phyloP scores from a whole-genome alignment of 2,888 invertebrate genomes.

The Dione vanillae region DNA sequence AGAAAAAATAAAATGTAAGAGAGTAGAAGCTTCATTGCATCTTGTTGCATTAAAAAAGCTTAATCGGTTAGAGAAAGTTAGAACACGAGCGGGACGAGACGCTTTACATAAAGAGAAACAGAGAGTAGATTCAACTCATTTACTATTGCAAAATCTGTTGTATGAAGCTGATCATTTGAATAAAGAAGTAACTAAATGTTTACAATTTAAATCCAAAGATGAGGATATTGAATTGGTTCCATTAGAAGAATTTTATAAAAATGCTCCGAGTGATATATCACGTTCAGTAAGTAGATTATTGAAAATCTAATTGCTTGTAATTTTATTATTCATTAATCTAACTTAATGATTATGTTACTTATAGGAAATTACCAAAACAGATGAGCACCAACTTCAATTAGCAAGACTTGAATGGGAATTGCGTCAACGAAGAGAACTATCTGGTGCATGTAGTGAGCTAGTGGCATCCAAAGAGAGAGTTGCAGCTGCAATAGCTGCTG shows the following conservation, averaged over 20 bases:
- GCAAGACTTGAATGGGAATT: conserved; percentile 96
- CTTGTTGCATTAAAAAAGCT: conserved; percentile 94
- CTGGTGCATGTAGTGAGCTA: conserved; percentile 89
- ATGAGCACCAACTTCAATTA: conserved; percentile 92
- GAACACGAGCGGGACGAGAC: conserved; percentile 92
- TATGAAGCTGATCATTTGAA: conserved; percentile 97
- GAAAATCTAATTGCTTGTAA: conserved; percentile 9
- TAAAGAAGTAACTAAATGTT: conserved; percentile 96
- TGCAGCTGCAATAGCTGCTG: conserved; percentile 89
- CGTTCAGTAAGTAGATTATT: conserved; percentile 83
- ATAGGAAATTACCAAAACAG: conserved; percentile 87
- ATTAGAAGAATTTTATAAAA: conserved; percentile 91
- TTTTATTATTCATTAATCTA: not conserved
- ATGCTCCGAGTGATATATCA: conserved; percentile 89
- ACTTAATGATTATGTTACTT: conserved; percentile 12
- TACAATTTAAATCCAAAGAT: conserved; percentile 97
- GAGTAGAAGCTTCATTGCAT: conserved; percentile 89
- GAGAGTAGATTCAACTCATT: conserved; percentile 94
- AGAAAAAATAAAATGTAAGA: conserved; percentile 86
- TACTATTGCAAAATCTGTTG: conserved; percentile 95
- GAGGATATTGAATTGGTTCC: conserved; percentile 95
- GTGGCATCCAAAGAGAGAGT: conserved; percentile 91
- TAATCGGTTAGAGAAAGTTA: conserved; percentile 95
- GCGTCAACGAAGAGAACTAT: conserved; percentile 92
- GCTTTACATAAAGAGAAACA: conserved; percentile 92